Evolutionary conservation across 2,888 invertebrate genomes (phyloP).

Genomic region (Rhynchonema sp.): DNA sequence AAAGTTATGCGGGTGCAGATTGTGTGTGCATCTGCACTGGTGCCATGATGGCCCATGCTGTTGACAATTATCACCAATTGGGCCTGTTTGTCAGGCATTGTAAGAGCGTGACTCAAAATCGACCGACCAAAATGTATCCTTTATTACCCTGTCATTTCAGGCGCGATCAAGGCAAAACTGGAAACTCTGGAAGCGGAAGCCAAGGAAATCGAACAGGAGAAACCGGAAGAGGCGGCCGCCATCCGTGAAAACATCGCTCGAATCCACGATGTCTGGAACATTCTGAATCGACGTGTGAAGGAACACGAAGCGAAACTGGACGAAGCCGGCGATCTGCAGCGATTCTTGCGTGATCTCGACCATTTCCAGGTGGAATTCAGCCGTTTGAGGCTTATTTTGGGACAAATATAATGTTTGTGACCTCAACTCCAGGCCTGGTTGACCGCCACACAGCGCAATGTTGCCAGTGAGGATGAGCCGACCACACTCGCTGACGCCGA

Average conservation of each 20-base stretch:
- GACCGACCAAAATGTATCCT: too few species aligned
- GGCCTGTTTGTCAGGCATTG: too few species aligned
- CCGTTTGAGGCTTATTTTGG: slow-evolving; percentile 10
- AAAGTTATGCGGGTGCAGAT: too few species aligned
- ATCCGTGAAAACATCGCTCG: slow-evolving; percentile 72
- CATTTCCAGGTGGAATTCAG: slow-evolving; percentile 58
- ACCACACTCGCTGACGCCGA: slow-evolving; percentile 85
- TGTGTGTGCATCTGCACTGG: too few species aligned
- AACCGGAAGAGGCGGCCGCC: slow-evolving; percentile 65
- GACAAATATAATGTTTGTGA: neutral
- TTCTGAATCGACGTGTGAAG: slow-evolving; percentile 68
- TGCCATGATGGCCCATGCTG: too few species aligned
- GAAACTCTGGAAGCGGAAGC: slow-evolving; percentile 83
- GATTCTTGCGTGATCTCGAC: slow-evolving; percentile 91
- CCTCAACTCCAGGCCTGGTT: slow-evolving; percentile 51
- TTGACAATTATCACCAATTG: too few species aligned
- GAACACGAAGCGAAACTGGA: slow-evolving; percentile 88
- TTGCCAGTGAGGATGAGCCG: slow-evolving; percentile 86
- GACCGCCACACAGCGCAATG: slow-evolving; percentile 95
- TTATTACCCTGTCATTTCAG: too few species aligned
- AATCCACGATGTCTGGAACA: slow-evolving; percentile 85
- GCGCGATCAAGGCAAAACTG: slow-evolving; percentile 81
- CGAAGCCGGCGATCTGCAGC: slow-evolving; percentile 92
- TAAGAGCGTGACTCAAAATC: too few species aligned
- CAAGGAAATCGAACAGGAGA: slow-evolving; percentile 66